Evolutionary conservation across 2,888 invertebrate species (phyloP).

Genomic region (Craniophora ligustri): DNA sequence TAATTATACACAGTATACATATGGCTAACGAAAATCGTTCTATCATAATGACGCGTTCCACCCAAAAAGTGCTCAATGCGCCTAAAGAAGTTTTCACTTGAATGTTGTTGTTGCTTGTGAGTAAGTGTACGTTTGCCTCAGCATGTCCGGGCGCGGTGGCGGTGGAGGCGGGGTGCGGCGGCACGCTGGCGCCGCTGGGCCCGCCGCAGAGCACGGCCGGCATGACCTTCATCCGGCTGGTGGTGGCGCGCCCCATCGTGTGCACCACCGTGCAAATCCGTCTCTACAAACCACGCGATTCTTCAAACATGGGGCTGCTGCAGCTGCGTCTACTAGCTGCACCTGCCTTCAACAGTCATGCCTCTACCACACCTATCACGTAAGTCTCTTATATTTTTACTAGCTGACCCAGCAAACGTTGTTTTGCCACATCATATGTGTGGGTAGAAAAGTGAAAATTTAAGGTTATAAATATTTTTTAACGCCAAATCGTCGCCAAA

Average conservation of each 20-base stretch:
- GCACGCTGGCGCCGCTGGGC: slow-evolving; percentile 94
- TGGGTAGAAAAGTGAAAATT: too few relatives aligned
- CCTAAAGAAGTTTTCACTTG: too few relatives aligned
- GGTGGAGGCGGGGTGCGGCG: slow-evolving; percentile 95
- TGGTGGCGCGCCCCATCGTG: slow-evolving; percentile 94
- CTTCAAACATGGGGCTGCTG: slow-evolving; percentile 96
- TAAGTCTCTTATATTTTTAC: slow-evolving; percentile 20
- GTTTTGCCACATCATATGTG: too few relatives aligned
- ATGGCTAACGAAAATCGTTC: too few relatives aligned
- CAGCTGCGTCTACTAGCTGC: slow-evolving; percentile 95
- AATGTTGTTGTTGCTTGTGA: not conserved
- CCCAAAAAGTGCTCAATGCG: too few relatives aligned
- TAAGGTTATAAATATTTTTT: too few relatives aligned
- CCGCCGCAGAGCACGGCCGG: slow-evolving; percentile 96
- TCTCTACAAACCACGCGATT: slow-evolving; percentile 94
- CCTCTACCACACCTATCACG: slow-evolving; percentile 63
- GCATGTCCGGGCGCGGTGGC: slow-evolving; percentile 97
- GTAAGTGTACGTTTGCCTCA: slow-evolving; percentile 58
- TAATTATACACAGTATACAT: too few relatives aligned
- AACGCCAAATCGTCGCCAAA: too few relatives aligned
- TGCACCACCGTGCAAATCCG: slow-evolving; percentile 94
- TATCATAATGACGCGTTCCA: too few relatives aligned
- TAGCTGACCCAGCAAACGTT: too few relatives aligned
- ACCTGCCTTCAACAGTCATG: slow-evolving; percentile 92
- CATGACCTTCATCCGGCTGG: slow-evolving; percentile 95